phyloP scores from a whole-genome alignment of 2,888 invertebrate species.

The Lacanobia oleracea region DNA sequence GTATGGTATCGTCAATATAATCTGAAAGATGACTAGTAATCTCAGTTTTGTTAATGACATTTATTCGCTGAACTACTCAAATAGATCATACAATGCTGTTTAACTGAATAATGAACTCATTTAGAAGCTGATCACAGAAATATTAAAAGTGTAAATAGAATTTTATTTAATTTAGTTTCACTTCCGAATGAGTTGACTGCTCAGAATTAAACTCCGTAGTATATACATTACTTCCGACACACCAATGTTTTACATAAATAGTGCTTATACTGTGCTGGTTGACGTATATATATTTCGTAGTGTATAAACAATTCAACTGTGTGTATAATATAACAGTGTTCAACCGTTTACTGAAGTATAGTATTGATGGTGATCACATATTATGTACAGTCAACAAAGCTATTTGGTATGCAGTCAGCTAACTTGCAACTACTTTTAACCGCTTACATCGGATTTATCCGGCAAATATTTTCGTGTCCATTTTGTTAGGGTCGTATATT shows the following conservation, averaged over 20 bases:
- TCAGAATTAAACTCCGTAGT: not conserved
- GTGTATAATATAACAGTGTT: conserved; percentile 13
- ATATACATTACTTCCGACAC: not conserved
- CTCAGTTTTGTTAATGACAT: not conserved
- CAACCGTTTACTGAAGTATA: conserved; percentile 32
- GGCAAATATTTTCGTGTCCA: too few species aligned
- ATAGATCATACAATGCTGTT: not conserved
- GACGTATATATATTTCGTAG: not conserved
- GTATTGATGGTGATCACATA: conserved; percentile 52
- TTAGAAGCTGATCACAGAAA: not conserved
- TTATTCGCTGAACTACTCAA: not conserved
- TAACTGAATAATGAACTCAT: conserved; percentile 9
- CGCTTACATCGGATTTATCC: too few species aligned
- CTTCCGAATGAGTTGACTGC: not conserved
- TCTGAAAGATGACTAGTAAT: conserved; percentile 1
- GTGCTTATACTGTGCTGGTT: conserved; percentile 33
- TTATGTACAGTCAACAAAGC: conserved; percentile 15
- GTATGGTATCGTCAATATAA: not conserved
- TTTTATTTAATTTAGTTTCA: not conserved
- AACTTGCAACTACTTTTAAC: too few species aligned
- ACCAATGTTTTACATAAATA: not conserved
- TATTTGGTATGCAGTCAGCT: too few species aligned
- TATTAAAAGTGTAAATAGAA: not conserved
- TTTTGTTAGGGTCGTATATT: too few species aligned
- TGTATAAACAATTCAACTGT: conserved; percentile 22